A percentile compares a stretch with the other conserved stretches of the same genome.
Evolutionary conservation across 2,113 vertebrate species (phyloP).

Genomic region (Paralichthys olivaceus): DNA sequence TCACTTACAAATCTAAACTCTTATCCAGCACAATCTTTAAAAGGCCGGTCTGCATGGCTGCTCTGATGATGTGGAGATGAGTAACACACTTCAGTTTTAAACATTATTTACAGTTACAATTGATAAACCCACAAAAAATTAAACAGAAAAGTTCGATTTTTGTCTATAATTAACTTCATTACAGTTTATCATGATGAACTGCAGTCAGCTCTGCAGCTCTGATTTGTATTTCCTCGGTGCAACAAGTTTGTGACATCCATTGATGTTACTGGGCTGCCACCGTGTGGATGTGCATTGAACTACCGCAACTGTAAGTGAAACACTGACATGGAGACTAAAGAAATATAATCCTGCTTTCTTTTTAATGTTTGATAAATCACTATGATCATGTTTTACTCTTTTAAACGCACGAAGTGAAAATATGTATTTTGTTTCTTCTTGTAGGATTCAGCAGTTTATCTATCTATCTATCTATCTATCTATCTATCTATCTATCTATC

Average conservation of each 20-base stretch:
- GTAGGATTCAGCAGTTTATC: too few relatives aligned
- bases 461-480: too few relatives aligned
- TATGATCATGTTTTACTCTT: too few relatives aligned
- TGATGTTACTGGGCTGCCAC: conserved; percentile 68
- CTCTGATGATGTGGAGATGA: not conserved
- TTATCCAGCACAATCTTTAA: not conserved
- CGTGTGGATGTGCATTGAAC: conserved; percentile 57
- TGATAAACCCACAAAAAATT: not conserved
- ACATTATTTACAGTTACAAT: not conserved
- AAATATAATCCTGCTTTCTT: not conserved
- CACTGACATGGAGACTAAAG: not conserved
- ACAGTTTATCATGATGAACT: not conserved
- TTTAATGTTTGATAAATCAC: not conserved
- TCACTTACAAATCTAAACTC: not conserved
- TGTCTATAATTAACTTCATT: not conserved
- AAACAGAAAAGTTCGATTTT: not conserved
- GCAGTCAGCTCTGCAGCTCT: not conserved
- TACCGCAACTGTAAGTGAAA: conserved; percentile 18
- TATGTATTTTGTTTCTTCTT: too few relatives aligned
- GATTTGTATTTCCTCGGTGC: conserved; percentile 3
- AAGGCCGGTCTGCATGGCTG: not conserved
- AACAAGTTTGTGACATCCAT: conserved; percentile 55
- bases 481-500: too few relatives aligned
- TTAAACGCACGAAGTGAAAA: too few relatives aligned
- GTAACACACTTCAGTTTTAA: not conserved